Evolutionary conservation across 2,113 vertebrate species (phyloP), one percentile per base, ranked within the genome.

Genomic region (Rana temporaria): DNA sequence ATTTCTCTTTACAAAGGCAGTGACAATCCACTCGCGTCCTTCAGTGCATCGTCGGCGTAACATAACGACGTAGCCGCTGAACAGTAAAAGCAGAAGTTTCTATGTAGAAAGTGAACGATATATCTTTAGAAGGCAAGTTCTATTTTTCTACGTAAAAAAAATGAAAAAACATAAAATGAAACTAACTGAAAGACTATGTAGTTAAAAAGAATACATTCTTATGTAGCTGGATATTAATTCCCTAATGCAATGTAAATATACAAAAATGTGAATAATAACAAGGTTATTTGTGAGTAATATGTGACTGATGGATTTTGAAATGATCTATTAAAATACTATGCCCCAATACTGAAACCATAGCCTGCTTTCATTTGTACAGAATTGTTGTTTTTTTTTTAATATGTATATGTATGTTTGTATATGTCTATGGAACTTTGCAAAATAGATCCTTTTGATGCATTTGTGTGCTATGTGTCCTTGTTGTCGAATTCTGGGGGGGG

Each of bases 231-330:
- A 57, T 32, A 32, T 4, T 73, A 57, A 32, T 57, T 57, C 53
- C 70, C 26, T 22, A 73, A 73, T 73, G 70, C 70, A 73, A 57
- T 73, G 70, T 73, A 57, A 73, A 57, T 73, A 73, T 57, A 55
- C 4, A 30, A 62, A 64, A 57, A 57, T 73, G 24, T 73, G 26
- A 73, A 71, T 24, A 71, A 72, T 72, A 73, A 73, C 52, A 73
- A 73, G 19, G 70, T 18, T 56, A 18, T 24, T 16, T 55, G 53
- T 57, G 48, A 24, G 24, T 57, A 56, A 56, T 57, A 57, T 57
- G 70, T 18, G 24, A 73, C 19, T 55, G 52, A 15, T 56, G 24
- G 17, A 17, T 5, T 55, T 56, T 71, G 0, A 17, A 57, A 57
- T 9, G 26, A 17, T 32, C 18, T 73, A 57, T 57, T 32, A 73